Base-by-base conservation (phyloP, 2,797 vertebrate species). In the Gobio occitaniae region DNA sequence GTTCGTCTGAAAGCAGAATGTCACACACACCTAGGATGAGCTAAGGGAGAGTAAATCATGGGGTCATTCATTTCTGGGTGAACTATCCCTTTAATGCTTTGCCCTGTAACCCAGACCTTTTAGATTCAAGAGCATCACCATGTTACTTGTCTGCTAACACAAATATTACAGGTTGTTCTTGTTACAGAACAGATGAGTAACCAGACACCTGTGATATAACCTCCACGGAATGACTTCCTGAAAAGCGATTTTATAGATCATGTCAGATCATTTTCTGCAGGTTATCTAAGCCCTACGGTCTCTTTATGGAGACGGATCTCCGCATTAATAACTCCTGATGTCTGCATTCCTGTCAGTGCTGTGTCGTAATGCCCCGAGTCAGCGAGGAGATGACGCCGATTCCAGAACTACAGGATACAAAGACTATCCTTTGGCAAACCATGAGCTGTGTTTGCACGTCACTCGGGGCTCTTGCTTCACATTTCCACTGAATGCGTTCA, bases 331-430 rank as follows among this genome's bases (percentile, higher is more conserved):
- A 85, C 75, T 74, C 77, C 32, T 38, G 8, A 16, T 71, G 70
- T 21, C 65, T 69, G 48, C 77, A 16, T 85, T 86, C 71, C 78
- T 82, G 68, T 41, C 70, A 78, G 78, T 32, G 32, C 13, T 8
- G 17, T 87, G 76, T 78, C 78, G 83, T 79, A 89, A 87, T 76
- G 32, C 6, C 13, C 21, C 17, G 50, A 25, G 41, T 71, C 19
- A 47, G 78, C 38, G 68, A 48, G 77, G 88, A 87, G 81, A 85
- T 89, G 87, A 89, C 86, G 90, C 56, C 21, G 54, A 86, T 87
- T 76, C 80, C 86, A 86, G 85, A 70, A 85, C 59, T 87, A 50
- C 61, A 89, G 87, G 89, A 91, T 86, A 85, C 72, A 29, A 72
- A 81, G 79, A 76, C 85, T 65, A 77, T 83, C 86, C 80, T 32